phyloP scores from a whole-genome alignment of 2,888 invertebrate genomes.

The Steinernema scapterisci region DNA sequence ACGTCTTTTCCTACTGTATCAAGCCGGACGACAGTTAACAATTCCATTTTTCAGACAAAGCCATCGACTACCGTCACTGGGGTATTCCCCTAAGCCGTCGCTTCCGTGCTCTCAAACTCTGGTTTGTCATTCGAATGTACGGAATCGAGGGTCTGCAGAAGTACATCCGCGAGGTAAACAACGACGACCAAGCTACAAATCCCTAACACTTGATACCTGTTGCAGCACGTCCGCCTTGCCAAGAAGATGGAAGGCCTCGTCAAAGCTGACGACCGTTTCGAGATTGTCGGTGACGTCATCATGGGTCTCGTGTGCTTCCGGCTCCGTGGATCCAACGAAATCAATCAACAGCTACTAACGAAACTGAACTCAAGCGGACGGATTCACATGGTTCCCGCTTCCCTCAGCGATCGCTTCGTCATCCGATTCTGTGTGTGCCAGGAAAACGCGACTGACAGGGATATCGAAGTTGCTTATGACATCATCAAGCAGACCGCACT shows the following conservation, averaged over 20 bases:
- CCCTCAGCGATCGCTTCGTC: constrained; percentile 66
- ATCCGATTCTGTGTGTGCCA: constrained; percentile 84
- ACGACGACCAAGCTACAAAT: constrained; percentile 2
- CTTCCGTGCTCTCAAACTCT: constrained; percentile 91
- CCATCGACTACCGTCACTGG: constrained; percentile 91
- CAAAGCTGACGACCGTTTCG: constrained; percentile 63
- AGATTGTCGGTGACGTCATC: constrained; percentile 66
- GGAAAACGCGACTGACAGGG: constrained; percentile 82
- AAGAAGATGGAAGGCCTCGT: constrained; percentile 65
- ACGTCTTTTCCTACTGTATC: not conserved
- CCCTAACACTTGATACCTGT: not conserved
- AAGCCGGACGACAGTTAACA: too few species aligned
- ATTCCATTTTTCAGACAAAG: constrained; percentile 70
- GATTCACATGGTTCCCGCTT: constrained; percentile 81
- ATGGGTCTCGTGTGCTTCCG: constrained; percentile 68
- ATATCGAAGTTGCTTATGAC: constrained; percentile 74
- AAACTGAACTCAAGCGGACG: constrained; percentile 91
- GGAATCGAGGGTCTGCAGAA: constrained; percentile 90
- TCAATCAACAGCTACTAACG: constrained; percentile 88
- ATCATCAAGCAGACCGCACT: constrained; percentile 68
- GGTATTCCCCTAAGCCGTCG: constrained; percentile 89
- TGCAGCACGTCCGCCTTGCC: constrained; percentile 66
- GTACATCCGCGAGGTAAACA: constrained; percentile 79
- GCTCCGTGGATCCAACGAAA: constrained; percentile 72
- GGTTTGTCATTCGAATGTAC: constrained; percentile 93